Base-by-base conservation (phyloP, 1,140 invertebrate genomes). In the Drosophila pallidifrons region DNA sequence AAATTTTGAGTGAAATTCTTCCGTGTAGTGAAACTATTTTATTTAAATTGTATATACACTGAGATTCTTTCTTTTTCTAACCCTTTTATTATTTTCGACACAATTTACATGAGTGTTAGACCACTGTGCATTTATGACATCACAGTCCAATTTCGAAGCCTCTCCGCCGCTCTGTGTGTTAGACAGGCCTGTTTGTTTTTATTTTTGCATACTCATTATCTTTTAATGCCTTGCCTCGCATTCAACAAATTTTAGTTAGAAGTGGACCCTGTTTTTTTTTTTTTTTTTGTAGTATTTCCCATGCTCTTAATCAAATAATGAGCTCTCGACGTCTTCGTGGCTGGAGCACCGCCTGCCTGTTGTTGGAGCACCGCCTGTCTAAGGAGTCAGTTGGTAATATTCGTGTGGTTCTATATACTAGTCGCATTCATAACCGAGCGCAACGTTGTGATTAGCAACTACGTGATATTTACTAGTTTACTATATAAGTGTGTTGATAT, bases 391-490 rank as follows among this genome's bases (percentile, higher is more conserved):
- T 52, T 13, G 7, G 47, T 46, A 15, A n/a, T 47, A 25, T 0
- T 8, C 11, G 5, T 16, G 30, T 25, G 10, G 5, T 16, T 25
- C 20, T 25, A 25, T 25, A 25, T 25, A 25, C 20, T 35, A 32
- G 20, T 49, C 11, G 32, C 20, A 30, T 8, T 59, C 20, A 30
- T 11, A 59, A 28, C 28, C 35, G 7, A 15, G 30, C 35, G 15
- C 10, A 28, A 15, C 25, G 20, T n/a, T 35, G 15, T 61, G 47
- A 74, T 69, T 74, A 69, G 57, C 71, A 57, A 1, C 4, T 38
- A 13, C 47, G 13, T 69, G 65, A 55, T 68, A 59, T 67, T 38
- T 73, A 35, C 11, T 45, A 28, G 20, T 41, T 15, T 38, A n/a
- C n/a, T n/a, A n/a, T n/a, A 51, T 20, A 16, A 13, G 41, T 46